Evolutionary conservation across 2,113 vertebrate genomes (phyloP), one percentile per base, ranked within the genome.

Genomic region (Crotalus helleri): DNA sequence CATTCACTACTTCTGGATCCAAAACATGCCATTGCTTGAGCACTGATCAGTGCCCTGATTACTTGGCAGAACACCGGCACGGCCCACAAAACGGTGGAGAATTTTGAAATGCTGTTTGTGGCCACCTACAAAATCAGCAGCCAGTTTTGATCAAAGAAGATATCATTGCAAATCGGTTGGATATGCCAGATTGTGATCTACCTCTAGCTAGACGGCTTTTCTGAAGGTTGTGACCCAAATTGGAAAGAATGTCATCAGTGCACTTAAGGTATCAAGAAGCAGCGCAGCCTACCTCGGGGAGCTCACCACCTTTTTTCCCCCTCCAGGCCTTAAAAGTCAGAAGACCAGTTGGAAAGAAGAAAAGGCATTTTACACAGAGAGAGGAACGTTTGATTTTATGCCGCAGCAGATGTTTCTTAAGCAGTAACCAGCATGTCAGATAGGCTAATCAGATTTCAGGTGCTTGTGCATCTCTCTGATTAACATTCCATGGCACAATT

Each of bases 381-480:
- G 44, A 23, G 88, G 92, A 92, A 97, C 92, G 92, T 96, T 96
- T 95, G 94, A 95, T 96, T 97, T 97, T 96, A 96, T 95, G 94
- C 95, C 96, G 94, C 89, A 95, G 94, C 97, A 97, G 96, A 97
- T 98, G 96, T 94, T 96, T 96, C 92, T 96, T 95, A 96, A 97
- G 95, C 96, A 95, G 95, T 97, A 96, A 95, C 93, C 91, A 95
- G 96, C 95, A 93, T 94, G 93, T 97, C 96, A 96, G 95, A 98
- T 97, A 96, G 95, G 93, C 93, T 97, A 97, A 97, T 97, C 94
- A 96, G 96, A 97, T 98, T 97, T 97, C 93, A 93, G 95, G 96
- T 92, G 95, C 95, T 94, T 94, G 93, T 93, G 93, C 94, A 97
- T 94, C 95, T 96, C 93, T 96, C 96, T 97, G 94, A 95, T 97